Evolutionary conservation across 2,113 vertebrate genomes (phyloP), one percentile per base, ranked within the genome.

Genomic region (Herpailurus yagouaroundi): DNA sequence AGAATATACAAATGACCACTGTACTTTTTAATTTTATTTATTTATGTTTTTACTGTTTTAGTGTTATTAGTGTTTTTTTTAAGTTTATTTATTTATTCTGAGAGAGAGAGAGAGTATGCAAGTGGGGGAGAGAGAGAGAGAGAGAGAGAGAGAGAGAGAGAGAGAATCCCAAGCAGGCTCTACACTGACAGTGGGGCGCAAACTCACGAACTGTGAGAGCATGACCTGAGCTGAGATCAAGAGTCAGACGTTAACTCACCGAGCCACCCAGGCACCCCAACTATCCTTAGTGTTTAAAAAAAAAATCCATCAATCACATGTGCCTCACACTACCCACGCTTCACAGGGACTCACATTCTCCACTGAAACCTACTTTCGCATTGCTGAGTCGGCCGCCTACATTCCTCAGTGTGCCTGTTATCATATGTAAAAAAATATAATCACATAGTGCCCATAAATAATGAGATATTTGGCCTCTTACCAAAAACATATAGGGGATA

Each of bases 401-500:
- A 86, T 83, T 69, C 93, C 1, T 52, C 94, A 92, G 94, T 16
- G 25, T 41, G 5, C 14, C 10, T 76, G 9, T 96, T 97, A 98
- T 87, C 81, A 80, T 84, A 89, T 92, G 82, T 97, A 98, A 98
- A 96, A 97, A 98, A 97, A 97, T 95, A 96, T 97, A 97, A 97
- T 86, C 50, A 93, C 81, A 95, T 97, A 96, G 95, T 96, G 85
- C 81, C 97, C 76, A 69, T 97, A 98, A 98, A 98, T 97, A 98
- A 98, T 84, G 90, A 98, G 94, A 74, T 94, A 88, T 45, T 96
- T 95, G 96, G 69, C 55, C 97, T 92, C 76, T 95, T 81, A 41
- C 27, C 96, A 98, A 98, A 95, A 98, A 96, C 63, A 50, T 7
- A 97, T 91, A 97, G 57, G 27, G 38, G 95, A 95, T 92, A 91